Base-by-base conservation (phyloP, 2,797 vertebrate species). In the Urocyon cinereoargenteus region DNA sequence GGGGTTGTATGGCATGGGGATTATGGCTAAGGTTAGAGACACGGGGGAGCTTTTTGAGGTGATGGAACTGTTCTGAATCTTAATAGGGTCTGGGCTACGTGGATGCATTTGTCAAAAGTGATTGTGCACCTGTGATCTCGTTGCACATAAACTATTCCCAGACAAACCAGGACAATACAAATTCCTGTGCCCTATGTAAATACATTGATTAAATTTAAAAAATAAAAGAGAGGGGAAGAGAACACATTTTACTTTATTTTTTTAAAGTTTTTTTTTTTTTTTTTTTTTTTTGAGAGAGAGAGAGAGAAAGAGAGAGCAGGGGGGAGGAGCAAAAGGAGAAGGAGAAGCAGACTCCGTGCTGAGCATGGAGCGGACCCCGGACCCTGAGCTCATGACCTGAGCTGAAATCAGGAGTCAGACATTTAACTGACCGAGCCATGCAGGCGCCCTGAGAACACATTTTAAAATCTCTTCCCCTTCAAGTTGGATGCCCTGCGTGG, bases 401-500 rank as follows among this genome's bases (percentile, higher is more conserved):
- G 66, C n/a, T 16, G 10, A 68, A 21, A 34, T 68, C 66, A 34
- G 15, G n/a, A 34, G n/a, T 34, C 66, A 68, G 66, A 21, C 18
- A 34, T 68, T 34, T 68, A 68, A 68, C 19, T 5, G 18, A 21
- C 66, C 34, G 66, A 68, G 66, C n/a, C 4, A 1, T n/a, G 16
- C n/a, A 34, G 66, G 66, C 18, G 0, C 66, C 66, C 66, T 0
- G 7, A 66, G 31, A 57, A 36, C 16, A 34, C 28, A 53, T 55
- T 68, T 66, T 6, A 7, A 51, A 81, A 36, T 10, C 11, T 68
- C 49, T 79, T 79, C 11, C n/a, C 88, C 26, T 45, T 59, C 36
- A 21, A n/a, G 34, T 5, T 6, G 72, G 40, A 26, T 28, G 16
- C 22, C 16, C 1, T 13, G 22, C 22, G 4, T n/a, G 2, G 1